phyloP scores from a whole-genome alignment of 2,113 vertebrate species.

The Theristicus caerulescens region DNA sequence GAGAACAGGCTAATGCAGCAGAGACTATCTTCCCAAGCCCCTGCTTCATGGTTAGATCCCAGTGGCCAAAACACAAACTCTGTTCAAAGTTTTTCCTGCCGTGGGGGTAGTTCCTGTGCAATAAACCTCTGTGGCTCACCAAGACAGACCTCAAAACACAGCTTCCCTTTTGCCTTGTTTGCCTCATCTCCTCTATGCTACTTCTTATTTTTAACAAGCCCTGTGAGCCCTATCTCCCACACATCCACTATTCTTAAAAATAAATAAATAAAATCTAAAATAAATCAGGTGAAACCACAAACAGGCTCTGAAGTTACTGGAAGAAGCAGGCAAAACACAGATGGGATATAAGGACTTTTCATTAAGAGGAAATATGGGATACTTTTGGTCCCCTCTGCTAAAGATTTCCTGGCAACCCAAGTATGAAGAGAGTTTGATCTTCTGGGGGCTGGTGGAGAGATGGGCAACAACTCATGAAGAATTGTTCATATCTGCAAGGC shows the following conservation, averaged over 20 bases:
- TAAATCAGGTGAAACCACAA: not conserved
- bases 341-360: not conserved
- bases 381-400: not conserved
- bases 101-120: not conserved
- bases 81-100: not conserved
- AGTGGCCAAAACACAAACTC: not conserved
- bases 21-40: not conserved
- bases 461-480: accelerated
- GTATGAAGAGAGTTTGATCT: not conserved
- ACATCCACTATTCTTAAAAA: not conserved
- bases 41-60: not conserved
- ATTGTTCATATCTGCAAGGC: not conserved
- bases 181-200: not conserved
- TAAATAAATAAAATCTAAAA: not conserved
- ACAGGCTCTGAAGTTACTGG: not conserved
- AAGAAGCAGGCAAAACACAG: not conserved
- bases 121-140: not conserved
- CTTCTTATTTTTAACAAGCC: not conserved
- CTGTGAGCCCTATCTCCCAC: not conserved
- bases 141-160: not conserved
- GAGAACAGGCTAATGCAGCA: not conserved
- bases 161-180: not conserved
- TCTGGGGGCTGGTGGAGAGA: not conserved
- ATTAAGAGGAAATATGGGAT: not conserved
- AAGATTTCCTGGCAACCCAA: not conserved